These are phyloP conservation scores for Chelidonichthys spinosus DNA, from an alignment of 2,797 vertebrate species.

Conservation along the genomic window DNA sequence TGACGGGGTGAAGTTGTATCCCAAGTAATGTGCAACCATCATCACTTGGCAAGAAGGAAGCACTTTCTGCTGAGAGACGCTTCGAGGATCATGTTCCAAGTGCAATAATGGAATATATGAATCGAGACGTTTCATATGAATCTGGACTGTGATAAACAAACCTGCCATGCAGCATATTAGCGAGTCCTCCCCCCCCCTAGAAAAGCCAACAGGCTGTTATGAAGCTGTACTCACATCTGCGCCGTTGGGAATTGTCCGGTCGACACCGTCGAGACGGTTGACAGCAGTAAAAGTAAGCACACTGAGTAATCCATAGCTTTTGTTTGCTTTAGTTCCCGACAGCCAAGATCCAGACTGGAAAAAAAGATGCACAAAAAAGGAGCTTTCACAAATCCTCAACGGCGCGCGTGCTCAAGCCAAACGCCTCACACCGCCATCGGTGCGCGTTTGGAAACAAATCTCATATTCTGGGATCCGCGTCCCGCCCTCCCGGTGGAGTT, in stretches of 20 bases:
- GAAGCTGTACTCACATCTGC: slow-evolving; percentile 76
- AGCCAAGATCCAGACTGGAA: slow-evolving; percentile 26
- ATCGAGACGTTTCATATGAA: background rate
- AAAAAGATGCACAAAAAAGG: slow-evolving; percentile 9
- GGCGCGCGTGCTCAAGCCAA: slow-evolving; percentile 46
- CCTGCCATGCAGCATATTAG: background rate
- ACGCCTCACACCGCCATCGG: slow-evolving; percentile 76
- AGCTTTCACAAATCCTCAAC: slow-evolving; percentile 54
- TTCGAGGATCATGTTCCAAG: background rate
- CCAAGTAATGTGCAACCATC: slow-evolving; percentile 39
- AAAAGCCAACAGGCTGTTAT: slow-evolving; percentile 62
- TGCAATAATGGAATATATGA: background rate
- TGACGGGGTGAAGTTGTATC: slow-evolving; percentile 41
- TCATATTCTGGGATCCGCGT: slow-evolving; percentile 54
- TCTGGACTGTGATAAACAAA: background rate
- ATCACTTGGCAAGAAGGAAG: slow-evolving; percentile 7
- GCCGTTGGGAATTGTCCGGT: slow-evolving; percentile 76
- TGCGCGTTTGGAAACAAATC: slow-evolving; percentile 77
- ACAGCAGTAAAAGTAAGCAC: slow-evolving; percentile 73
- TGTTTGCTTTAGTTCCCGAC: slow-evolving; percentile 28
- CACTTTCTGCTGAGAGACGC: slow-evolving; percentile 10
- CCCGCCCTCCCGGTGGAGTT: slow-evolving; percentile 47
- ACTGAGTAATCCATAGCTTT: slow-evolving; percentile 79
- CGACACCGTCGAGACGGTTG: slow-evolving; percentile 68
- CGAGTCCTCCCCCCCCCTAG: slow-evolving; percentile 24